Base-by-base conservation (phyloP, 2,888 invertebrate genomes). In the Tetrapedia diversipes region DNA sequence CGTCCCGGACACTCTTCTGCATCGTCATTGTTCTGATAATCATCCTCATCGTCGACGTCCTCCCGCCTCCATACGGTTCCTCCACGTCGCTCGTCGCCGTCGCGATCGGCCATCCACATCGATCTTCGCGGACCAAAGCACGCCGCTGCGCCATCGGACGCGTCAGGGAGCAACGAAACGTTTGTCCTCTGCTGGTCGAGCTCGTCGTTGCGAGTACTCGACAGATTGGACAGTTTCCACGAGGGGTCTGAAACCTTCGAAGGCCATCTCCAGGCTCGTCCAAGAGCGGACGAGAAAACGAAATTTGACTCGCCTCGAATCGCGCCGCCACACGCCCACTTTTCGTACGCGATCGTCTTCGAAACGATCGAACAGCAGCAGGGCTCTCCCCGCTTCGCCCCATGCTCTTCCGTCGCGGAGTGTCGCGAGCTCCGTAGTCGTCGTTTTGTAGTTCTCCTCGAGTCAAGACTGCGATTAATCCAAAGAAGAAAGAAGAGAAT, bases 391-490 rank as follows among this genome's bases (percentile, higher is more conserved):
- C 34, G 22, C 24, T 29, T 45, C 27, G 32, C n/a, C 29, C 4
- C 19, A 2, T 4, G 67, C n/a, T 43, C 51, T 39, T 43, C 54
- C 69, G 16, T 47, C 60, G 39, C 10, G 24, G 32, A 34, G 47
- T 39, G 60, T 32, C 57, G 63, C 37, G 19, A 53, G 29, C n/a
- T 22, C 7, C 49, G 57, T 32, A 43, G 27, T 43, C 29, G 37
- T 72, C 59, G 43, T 39, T 45, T 45, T 39, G 45, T 57, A 45
- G 77, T 53, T 64, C 63, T 54, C 54, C 65, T 64, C 79, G 61
- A 60, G 47, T 63, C 69, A 81, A 85, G 86, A 83, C 85, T 85
- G 81, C 85, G 80, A 84, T 73, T 47, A 74, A 85, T 81, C 83
- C 81, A 85, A 86, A 86, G 86, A 84, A 78, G 80, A 72, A 73